These are phyloP conservation scores for Corythoichthys intestinalis DNA, from an alignment of 2,113 vertebrate species.

Conservation along the genomic window DNA sequence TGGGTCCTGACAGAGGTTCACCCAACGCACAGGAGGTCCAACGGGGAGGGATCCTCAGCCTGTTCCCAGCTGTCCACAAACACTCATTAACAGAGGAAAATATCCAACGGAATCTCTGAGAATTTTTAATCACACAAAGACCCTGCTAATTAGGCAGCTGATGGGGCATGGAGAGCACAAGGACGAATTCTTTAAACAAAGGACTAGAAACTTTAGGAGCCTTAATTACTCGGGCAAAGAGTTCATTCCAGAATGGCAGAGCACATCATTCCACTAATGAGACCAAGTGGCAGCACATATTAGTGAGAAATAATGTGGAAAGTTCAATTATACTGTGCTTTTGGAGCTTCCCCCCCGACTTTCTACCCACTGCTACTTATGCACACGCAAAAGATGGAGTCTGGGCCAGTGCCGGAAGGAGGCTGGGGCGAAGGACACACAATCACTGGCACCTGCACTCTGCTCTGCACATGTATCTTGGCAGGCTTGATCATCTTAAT, in stretches of 20 bases:
- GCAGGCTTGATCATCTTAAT: conserved; percentile 83
- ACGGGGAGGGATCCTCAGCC: conserved; percentile 79
- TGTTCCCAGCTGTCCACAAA: conserved; percentile 99
- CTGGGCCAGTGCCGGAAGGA: conserved; percentile 61
- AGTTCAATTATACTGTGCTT: conserved; percentile 86
- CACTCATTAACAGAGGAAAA: conserved; percentile 99
- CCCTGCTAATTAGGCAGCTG: conserved; percentile 99
- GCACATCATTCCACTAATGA: conserved; percentile 96
- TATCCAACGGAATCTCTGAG: conserved; percentile 99
- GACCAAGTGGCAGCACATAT: conserved; percentile 83
- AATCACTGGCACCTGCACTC: conserved; percentile 70
- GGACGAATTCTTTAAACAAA: conserved; percentile 99
- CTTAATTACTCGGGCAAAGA: conserved; percentile 99
- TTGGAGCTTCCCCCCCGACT: conserved; percentile 63
- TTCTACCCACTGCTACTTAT: conserved; percentile 64
- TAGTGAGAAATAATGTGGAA: conserved; percentile 81
- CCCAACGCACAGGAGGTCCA: conserved; percentile 88
- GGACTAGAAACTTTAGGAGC: conserved; percentile 99
- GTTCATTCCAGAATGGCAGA: conserved; percentile 99
- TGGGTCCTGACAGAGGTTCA: conserved; percentile 97
- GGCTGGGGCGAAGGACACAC: conserved; percentile 65
- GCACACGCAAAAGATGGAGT: conserved; percentile 76
- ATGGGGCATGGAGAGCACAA: conserved; percentile 99
- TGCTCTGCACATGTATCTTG: conserved; percentile 75
- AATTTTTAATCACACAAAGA: conserved; percentile 99